Base-by-base conservation (phyloP, 2,797 vertebrate species). In the Microcaecilia unicolor region DNA sequence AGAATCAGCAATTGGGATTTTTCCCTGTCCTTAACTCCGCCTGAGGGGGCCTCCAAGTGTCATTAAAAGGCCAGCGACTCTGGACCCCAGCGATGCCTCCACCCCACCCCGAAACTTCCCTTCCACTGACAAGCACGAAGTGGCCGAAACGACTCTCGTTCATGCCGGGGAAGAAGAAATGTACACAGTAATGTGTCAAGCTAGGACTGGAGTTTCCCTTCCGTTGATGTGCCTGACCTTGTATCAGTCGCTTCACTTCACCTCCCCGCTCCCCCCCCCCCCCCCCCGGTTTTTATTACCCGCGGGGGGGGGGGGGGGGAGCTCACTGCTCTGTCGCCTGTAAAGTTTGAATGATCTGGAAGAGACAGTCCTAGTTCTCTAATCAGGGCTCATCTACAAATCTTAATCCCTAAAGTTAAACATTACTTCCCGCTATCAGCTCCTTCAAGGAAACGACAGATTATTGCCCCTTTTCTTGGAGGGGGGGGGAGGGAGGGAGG, bases 151-250 rank as follows among this genome's bases (percentile, higher is more conserved):
- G 55, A 47, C 53, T 44, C 53, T 48, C 41, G 43, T 63, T 67
- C 59, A 67, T 67, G 67, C 67, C 67, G 59, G 48, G 37, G 55
- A 56, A 61, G 54, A 50, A 40, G 31, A n/a, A n/a, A n/a, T n/a
- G n/a, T n/a, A n/a, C n/a, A n/a, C n/a, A n/a, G n/a, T n/a, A n/a
- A n/a, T n/a, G n/a, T n/a, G n/a, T 45, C 40, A 45, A 33, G 50
- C 40, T 41, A 24, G 20, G 30, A 12, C 12, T 31, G 25, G 28
- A 53, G 43, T 56, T 53, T 38, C 63, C 63, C 45, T 33, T 35
- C 26, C 6, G 6, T n/a, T n/a, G n/a, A n/a, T n/a, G n/a, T 15
- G n/a, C 14, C 4, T 8, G 25, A 3, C 12, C 14, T 25, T 12
- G 23, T 23, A 14, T 12, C 31, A 18, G 22, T 6, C 21, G n/a